Evolutionary conservation across 2,888 invertebrate species (phyloP), one percentile per base, ranked within the genome.

Genomic region (Drosophila niveifrons): DNA sequence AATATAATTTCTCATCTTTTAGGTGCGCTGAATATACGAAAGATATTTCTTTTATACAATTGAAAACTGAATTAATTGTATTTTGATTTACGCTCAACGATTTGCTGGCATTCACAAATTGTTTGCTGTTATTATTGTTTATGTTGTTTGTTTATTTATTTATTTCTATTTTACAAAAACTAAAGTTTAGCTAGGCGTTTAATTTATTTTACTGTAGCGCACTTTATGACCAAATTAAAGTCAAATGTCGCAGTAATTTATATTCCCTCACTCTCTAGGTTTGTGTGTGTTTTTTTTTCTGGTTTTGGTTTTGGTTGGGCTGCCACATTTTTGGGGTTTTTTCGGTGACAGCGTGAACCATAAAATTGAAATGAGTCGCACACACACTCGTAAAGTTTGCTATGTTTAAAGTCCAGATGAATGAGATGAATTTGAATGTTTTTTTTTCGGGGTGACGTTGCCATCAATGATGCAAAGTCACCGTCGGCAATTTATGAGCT

Each of bases 181-280:
- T 64, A 59, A 67, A 65, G 53, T 55, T 61, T 71, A 66, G 74
- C 63, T 58, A 62, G 65, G 63, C 63, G 57, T 67, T 66, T 73
- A 64, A 87, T 69, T 70, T 82, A 65, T 75, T 83, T 86, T 41
- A 76, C 58, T 63, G 66, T 43, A n/a, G 41, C 48, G 34, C 47
- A 55, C 29, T 78, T 89, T 85, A 85, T 79, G 69, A 56, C 66
- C 76, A 85, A 78, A 78, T 83, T 85, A 82, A 85, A 88, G 50
- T 68, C 65, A 72, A 88, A 73, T 80, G 70, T 73, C 72, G 70
- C 48, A 70, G 51, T 70, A 72, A 67, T 65, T 68, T 59, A 58
- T 70, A 50, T 55, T 36, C 39, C 34, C 39, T 15, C 7, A 8
- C 39, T 15, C 39, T 7, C 39, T 8, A 31, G 10, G 31, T 18